phyloP scores from a whole-genome alignment of 2,797 vertebrate genomes.

The Coregonus suidteri region DNA sequence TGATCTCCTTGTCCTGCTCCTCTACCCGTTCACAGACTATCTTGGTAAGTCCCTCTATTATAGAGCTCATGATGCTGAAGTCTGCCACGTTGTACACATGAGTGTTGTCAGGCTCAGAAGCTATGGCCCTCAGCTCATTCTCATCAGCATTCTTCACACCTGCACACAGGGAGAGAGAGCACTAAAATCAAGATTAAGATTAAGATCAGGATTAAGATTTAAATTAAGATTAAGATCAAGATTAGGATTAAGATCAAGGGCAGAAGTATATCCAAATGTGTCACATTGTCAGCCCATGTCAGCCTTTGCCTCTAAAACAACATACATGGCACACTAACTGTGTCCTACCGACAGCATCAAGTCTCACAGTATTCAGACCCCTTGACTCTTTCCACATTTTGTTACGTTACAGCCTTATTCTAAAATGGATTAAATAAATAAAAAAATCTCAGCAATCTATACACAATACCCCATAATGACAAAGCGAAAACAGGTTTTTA shows the following conservation, averaged over 20 bases:
- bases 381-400: too few relatives aligned
- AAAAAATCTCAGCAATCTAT: too few relatives aligned
- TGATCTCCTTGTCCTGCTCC: constrained; percentile 89
- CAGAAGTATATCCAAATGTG: neutral
- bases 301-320: neutral
- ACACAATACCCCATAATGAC: too few relatives aligned
- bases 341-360: neutral
- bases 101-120: constrained; percentile 86
- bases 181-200: neutral
- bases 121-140: constrained; percentile 90
- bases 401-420: too few relatives aligned
- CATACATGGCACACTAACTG: neutral
- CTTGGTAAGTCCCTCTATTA: constrained; percentile 89
- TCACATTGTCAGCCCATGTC: neutral
- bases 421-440: too few relatives aligned
- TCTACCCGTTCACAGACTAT: constrained; percentile 91
- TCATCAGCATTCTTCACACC: constrained; percentile 98
- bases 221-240: too few relatives aligned
- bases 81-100: constrained; percentile 98
- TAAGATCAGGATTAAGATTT: neutral
- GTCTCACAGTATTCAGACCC: neutral
- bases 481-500: too few relatives aligned
- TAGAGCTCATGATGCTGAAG: constrained; percentile 94
- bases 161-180: constrained; percentile 47
- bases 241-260: neutral